Base-by-base conservation (phyloP, 2,113 vertebrate species). In the Charadrius vociferus region DNA sequence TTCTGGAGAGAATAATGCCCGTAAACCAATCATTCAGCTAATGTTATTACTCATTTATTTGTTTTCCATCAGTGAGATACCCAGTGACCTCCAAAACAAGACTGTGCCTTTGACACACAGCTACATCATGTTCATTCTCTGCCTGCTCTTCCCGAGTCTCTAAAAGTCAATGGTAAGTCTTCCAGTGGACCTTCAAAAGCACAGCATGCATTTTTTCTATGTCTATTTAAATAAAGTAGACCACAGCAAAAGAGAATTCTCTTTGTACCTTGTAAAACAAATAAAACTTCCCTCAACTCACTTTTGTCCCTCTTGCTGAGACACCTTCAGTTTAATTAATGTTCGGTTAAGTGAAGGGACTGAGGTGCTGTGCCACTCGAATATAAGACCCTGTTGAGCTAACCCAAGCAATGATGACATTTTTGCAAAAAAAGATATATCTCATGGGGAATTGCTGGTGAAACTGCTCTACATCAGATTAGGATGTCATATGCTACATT, bases 401-500 rank as follows among this genome's bases (percentile, higher is more conserved):
- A 94, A 56, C 14, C 75, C 47, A 86, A 58, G 70, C 30, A 95
- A 78, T n/a, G 18, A 13, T 71, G 77, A 65, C 29, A 15, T 91
- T 96, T 97, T 90, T 77, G 67, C 63, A 39, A 79, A 82, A 61
- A 32, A 86, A 68, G 61, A 72, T 72, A 13, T 53, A 81, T 92
- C 75, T 96, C 62, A 49, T 52, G 52, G 59, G 45, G 58, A 89
- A 93, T 86, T 90, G 59, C 77, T 74, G 41, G 43, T 94, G 96
- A 96, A 93, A 68, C 43, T 59, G 66, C 85, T 82, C 72, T 92
- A 87, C 71, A 82, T 95, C 95, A 97, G 81, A 79, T 86, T 67
- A 61, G 47, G 47, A 12, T 94, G 91, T 95, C 95, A 92, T 78
- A 72, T 71, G 81, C 91, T 95, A 93, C 80, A 93, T 97, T 97